phyloP scores from a whole-genome alignment of 2,113 vertebrate species.

The Pteruthius melanotis region DNA sequence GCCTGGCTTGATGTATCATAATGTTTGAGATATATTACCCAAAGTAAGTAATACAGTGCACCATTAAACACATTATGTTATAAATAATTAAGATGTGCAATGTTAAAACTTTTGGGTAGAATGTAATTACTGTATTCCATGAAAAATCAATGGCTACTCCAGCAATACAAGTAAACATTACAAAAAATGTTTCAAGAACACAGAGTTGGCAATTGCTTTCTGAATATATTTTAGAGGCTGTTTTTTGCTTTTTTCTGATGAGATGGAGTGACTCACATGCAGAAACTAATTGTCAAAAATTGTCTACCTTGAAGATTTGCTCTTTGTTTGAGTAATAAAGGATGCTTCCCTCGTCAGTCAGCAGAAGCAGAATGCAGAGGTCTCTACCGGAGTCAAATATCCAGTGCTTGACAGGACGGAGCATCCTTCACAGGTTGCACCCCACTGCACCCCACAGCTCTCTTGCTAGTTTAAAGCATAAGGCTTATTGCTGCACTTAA shows the following conservation, averaged over 20 bases:
- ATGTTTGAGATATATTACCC: neutral
- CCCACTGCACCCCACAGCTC: neutral
- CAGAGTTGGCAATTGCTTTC: neutral
- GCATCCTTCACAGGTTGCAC: neutral
- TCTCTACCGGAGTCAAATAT: neutral
- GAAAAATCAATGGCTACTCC: conserved; percentile 6
- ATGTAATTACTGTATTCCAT: conserved; percentile 11
- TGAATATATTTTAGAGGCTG: neutral
- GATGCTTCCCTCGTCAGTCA: neutral
- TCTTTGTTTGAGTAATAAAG: neutral
- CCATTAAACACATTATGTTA: conserved; percentile 17
- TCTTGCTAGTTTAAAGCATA: neutral
- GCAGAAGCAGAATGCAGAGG: neutral
- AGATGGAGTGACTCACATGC: neutral
- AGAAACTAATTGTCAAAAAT: neutral
- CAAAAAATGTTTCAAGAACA: neutral
- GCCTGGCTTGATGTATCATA: conserved; percentile 23
- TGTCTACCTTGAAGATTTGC: neutral
- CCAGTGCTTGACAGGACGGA: neutral
- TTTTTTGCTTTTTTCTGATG: neutral
- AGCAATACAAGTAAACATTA: neutral
- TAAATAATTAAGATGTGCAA: conserved; percentile 40
- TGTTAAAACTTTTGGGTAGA: conserved; percentile 25
- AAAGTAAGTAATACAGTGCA: neutral
- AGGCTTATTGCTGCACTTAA: neutral